Percentiles rank a stretch among this genome's conserved stretches.
Evolutionary conservation across 2,797 vertebrate genomes (phyloP).

Genomic region (Sebastes alutus): DNA sequence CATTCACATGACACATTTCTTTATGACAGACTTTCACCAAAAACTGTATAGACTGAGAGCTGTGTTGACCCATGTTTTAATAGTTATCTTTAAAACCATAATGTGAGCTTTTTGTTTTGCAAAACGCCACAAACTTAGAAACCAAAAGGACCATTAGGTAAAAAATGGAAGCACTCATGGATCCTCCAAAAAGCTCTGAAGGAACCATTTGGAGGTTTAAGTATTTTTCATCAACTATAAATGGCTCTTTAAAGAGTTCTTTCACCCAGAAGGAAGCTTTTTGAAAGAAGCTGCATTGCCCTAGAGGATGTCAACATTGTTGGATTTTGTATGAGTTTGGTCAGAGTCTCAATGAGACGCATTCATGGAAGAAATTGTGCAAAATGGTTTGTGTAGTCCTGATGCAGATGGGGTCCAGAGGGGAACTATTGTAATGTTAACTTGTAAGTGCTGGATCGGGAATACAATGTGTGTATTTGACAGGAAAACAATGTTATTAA

Average conservation of each 20-base stretch:
- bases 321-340: constrained; percentile 47
- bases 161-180: constrained; percentile 31
- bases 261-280: constrained; percentile 56
- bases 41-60: background rate
- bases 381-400: constrained; percentile 20
- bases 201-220: constrained; percentile 43
- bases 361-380: constrained; percentile 36
- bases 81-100: background rate
- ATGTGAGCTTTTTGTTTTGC: background rate
- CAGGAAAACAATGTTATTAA: background rate
- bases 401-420: constrained; percentile 30
- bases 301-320: constrained; percentile 64
- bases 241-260: constrained; percentile 46
- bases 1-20: background rate
- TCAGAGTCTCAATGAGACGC: constrained; percentile 46
- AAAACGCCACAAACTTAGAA: constrained; percentile 3
- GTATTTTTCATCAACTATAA: constrained; percentile 46
- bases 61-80: background rate
- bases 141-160: constrained; percentile 10
- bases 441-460: background rate
- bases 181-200: constrained; percentile 4
- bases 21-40: background rate
- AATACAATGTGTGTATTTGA: background rate
- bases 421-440: background rate
- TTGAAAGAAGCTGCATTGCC: constrained; percentile 54